A percentile compares a stretch with the other conserved stretches of the same genome.
These are phyloP conservation scores for Nomia melanderi DNA, from an alignment of 1,140 invertebrate genomes.

Conservation along the genomic window DNA sequence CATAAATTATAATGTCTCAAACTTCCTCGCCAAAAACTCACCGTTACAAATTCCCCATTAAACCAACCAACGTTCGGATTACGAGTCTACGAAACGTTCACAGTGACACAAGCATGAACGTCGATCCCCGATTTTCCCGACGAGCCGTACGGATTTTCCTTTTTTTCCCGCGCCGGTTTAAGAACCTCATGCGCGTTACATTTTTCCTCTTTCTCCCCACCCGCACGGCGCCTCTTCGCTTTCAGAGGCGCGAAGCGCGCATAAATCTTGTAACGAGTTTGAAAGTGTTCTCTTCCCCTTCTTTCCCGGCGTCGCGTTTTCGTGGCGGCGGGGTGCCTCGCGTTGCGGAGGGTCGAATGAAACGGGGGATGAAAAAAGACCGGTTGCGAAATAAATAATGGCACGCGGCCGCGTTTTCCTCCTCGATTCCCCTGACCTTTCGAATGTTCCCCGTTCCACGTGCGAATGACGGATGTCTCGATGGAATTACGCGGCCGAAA, in stretches of 20 bases:
- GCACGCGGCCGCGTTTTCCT: neutral
- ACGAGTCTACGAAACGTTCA: too few species aligned
- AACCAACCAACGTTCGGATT: too few species aligned
- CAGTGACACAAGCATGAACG: too few species aligned
- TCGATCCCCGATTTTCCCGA: neutral
- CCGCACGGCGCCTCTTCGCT: neutral
- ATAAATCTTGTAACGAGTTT: constrained; percentile 30
- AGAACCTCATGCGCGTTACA: too few species aligned
- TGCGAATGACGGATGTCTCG: too few species aligned
- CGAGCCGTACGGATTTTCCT: neutral
- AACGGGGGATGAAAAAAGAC: neutral
- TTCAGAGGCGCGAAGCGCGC: constrained; percentile 5
- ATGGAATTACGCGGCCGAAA: too few species aligned
- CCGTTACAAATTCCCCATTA: too few species aligned
- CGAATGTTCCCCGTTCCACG: neutral
- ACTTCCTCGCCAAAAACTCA: too few species aligned
- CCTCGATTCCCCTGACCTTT: neutral
- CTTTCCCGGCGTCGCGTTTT: too few species aligned
- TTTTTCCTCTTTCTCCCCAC: neutral
- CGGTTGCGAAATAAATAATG: constrained; percentile 8
- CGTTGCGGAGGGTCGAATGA: constrained; percentile 1
- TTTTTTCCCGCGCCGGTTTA: neutral
- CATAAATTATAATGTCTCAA: too few species aligned
- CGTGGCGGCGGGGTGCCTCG: neutral
- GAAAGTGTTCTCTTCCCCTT: constrained; percentile 8